These are phyloP conservation scores for Oreochromis tanganicae DNA, from an alignment of 2,113 vertebrate genomes.

Conservation along the genomic window DNA sequence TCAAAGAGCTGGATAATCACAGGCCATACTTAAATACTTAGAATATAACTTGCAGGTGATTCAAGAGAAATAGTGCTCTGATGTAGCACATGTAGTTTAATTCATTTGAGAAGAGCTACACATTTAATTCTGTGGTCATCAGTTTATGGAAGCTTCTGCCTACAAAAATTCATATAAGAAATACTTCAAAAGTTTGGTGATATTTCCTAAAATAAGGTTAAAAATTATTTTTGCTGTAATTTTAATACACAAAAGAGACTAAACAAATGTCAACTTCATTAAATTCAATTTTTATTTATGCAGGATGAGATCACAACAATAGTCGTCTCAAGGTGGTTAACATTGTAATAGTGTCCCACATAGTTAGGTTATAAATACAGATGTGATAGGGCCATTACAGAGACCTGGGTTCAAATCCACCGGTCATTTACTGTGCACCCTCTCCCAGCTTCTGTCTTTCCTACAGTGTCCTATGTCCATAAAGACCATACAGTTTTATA, in stretches of 20 bases:
- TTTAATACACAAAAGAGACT: background rate
- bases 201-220: background rate
- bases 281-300: background rate
- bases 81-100: background rate
- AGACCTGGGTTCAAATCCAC: background rate
- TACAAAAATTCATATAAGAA: too few species aligned
- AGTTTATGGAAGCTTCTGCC: background rate
- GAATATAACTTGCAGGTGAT: background rate
- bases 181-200: background rate
- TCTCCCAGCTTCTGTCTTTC: background rate
- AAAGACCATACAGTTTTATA: background rate
- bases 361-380: background rate
- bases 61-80: background rate
- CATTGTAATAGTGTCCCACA: background rate
- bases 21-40: background rate
- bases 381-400: background rate
- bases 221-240: background rate
- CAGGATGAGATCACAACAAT: rapidly evolving
- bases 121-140: background rate
- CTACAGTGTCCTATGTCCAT: background rate
- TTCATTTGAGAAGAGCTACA: background rate
- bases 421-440: background rate
- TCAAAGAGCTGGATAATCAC: background rate
- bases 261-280: background rate
- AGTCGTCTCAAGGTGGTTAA: background rate